Conservation (phyloP, 2,113 vertebrate species). For the Cavia aperea region DNA sequence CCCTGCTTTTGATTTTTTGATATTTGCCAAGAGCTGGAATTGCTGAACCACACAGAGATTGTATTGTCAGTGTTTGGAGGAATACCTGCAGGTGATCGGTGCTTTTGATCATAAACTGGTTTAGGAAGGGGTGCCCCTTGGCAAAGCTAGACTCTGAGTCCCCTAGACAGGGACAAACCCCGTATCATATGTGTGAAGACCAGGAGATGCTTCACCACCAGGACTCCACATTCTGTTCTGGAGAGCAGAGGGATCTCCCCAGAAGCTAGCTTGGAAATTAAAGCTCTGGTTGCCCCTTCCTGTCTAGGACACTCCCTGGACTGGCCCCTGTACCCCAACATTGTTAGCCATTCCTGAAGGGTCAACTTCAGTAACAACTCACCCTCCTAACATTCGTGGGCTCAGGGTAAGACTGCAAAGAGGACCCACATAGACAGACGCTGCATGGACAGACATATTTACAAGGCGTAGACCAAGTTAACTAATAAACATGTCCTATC, state of each 20-base stretch:
- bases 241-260: neutral
- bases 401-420: too few species aligned
- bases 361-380: too few species aligned
- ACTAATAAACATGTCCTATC: neutral
- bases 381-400: neutral
- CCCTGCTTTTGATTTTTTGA: too few species aligned
- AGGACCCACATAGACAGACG: neutral
- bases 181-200: accelerated
- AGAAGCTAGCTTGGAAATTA: neutral
- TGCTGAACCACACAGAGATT: accelerated
- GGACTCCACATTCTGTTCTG: neutral
- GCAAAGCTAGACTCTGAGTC: neutral
- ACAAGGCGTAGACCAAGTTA: neutral
- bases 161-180: neutral
- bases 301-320: neutral
- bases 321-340: neutral
- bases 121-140: neutral
- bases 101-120: neutral
- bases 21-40: neutral
- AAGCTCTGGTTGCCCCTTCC: neutral
- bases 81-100: neutral
- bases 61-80: neutral
- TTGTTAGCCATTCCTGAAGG: accelerated
- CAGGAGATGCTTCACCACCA: accelerated
- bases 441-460: neutral